A percentile compares a stretch with the other conserved stretches of the same genome.
These are phyloP conservation scores for Catotricha subobsoleta DNA, from an alignment of 2,888 invertebrate species.

Conservation along the genomic window DNA sequence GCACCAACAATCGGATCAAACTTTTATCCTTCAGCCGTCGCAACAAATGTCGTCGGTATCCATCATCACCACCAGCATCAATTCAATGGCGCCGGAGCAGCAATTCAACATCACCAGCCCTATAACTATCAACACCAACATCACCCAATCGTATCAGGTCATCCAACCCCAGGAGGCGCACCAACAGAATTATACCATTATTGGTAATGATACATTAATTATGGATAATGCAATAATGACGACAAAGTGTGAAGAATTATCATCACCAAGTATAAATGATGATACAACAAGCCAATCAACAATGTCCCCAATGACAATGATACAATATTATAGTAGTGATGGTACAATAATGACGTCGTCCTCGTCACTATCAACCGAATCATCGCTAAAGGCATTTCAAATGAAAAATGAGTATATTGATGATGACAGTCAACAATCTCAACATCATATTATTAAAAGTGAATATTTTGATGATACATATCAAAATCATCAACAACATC, in stretches of 20 bases:
- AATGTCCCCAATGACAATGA: not conserved
- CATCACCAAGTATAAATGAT: too few relatives aligned
- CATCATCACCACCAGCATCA: constrained; percentile 19
- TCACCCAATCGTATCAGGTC: constrained; percentile 28
- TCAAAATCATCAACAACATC: not conserved
- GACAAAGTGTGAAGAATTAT: not conserved
- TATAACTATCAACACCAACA: constrained; percentile 28
- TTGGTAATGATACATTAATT: constrained; percentile 42
- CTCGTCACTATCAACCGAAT: not conserved
- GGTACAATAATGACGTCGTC: not conserved
- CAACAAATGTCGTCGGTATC: constrained; percentile 19
- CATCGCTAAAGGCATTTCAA: too few relatives aligned
- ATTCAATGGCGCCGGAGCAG: constrained; percentile 18
- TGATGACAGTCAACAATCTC: too few relatives aligned
- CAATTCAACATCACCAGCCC: constrained; percentile 29
- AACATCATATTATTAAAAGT: not conserved
- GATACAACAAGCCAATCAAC: too few relatives aligned
- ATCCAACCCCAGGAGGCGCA: constrained; percentile 41
- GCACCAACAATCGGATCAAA: constrained; percentile 8
- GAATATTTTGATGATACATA: not conserved
- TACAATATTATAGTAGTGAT: not conserved
- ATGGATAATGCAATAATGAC: not conserved
- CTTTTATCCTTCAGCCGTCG: constrained; percentile 13
- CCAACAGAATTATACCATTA: constrained; percentile 55
- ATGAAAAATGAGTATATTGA: too few relatives aligned